Evolutionary conservation across 1,140 invertebrate genomes (phyloP).

Genomic region (Saccostrea echinata): DNA sequence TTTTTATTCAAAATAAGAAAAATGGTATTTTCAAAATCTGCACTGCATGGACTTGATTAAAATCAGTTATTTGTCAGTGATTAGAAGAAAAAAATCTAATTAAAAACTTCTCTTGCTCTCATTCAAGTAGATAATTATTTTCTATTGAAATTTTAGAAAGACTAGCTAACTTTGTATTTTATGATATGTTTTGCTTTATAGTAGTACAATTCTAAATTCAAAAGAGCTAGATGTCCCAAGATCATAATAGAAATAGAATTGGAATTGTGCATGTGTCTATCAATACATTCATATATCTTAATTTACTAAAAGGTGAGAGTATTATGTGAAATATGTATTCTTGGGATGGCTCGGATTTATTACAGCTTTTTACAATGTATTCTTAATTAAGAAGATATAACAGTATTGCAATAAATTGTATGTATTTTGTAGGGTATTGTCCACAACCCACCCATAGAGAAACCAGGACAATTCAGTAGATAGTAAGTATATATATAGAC

Average conservation of each 20-base stretch:
- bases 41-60: no score
- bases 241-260: neutral
- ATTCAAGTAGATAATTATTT: no score
- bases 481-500: slow-evolving; percentile 70
- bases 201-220: neutral
- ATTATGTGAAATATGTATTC: neutral
- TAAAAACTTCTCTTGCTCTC: no score
- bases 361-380: neutral
- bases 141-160: no score
- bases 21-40: no score
- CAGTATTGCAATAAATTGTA: neutral
- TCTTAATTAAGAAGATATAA: neutral
- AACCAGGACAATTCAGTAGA: slow-evolving; percentile 73
- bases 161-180: no score
- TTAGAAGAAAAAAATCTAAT: no score
- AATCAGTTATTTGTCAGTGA: no score
- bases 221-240: neutral
- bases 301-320: neutral
- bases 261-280: neutral
- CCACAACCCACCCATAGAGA: slow-evolving; percentile 76
- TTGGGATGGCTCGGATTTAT: neutral
- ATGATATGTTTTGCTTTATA: no score
- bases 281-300: no score
- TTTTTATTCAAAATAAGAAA: no score
- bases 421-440: slow-evolving; percentile 68